Base-by-base conservation (phyloP, 1,140 invertebrate species). In the Drosophila pseudoananassae region DNA sequence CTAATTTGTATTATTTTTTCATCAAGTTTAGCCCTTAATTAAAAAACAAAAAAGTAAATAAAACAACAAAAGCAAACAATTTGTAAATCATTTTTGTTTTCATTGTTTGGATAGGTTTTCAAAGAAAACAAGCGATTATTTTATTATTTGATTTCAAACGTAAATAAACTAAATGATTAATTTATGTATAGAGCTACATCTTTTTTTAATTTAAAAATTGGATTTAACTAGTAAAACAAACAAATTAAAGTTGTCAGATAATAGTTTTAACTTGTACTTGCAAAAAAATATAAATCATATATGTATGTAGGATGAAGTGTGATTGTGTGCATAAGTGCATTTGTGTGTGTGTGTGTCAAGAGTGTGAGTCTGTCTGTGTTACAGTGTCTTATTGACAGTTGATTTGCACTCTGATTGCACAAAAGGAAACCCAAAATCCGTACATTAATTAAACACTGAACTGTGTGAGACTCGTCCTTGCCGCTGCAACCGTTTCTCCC, bases 331-430 rank as follows among this genome's bases (percentile, higher is more conserved):
- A 29, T 0, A 8, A 25, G 5, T 57, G 43, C 15, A 17, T 51
- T 20, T 47, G 36, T 31, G 31, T 50, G 15, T 29, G 29, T 29
- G 31, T 56, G 25, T 55, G 61, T 8, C 8, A 31, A 1, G 27
- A 29, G 27, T 20, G 20, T 20, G 20, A 3, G 20, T 20, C 20
- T 20, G 31, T 31, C 31, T 31, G 31, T 31, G 9, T n/a, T 25
- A 55, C 33, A 66, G 9, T 63, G 50, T 40, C 54, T 47, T 87
- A 87, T 81, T 85, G 81, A 87, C 69, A 85, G 61, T 84, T 85
- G 76, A 80, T 84, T 84, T 76, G 63, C 66, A 76, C 63, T 65
- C 73, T 85, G 75, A 87, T 85, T 87, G 82, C 78, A 81, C 78
- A 85, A 85, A 85, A 78, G 82, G 50, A 87, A 78, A 78, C 23